Evolutionary conservation across 2,113 vertebrate species (phyloP), one percentile per base, ranked within the genome.

Genomic region (Psettodes erumei): DNA sequence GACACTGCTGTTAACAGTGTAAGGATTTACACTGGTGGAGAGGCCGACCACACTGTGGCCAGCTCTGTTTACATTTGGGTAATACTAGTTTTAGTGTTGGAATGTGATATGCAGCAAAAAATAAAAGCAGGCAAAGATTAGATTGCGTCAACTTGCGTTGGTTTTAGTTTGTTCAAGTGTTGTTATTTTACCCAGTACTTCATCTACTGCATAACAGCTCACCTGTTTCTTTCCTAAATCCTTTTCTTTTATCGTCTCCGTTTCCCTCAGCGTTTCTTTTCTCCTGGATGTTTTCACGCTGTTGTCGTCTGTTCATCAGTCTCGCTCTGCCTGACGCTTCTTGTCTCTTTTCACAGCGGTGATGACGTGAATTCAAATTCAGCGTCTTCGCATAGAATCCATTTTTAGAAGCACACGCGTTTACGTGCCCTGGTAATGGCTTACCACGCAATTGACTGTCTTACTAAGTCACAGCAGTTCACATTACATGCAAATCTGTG

Each of bases 401-500:
- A 37, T 56, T 40, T 56, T 16, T 43, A 23, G n/a, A 43, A 60
- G 53, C 18, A 13, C 21, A 15, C 2, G 1, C 27, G n/a, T 69
- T 38, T 2, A 18, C 35, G 18, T 53, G 9, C 16, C n/a, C 19
- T 23, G 25, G 15, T 18, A 6, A 35, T 21, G 38, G 3, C 47
- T 65, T 58, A 60, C 5, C 18, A n/a, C 37, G 27, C 64, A 54
- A 8, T 18, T 28, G 5, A 37, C 23, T 35, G 6, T 68, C 18
- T 38, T 8, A 28, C 60, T 16, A 12, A 15, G 19, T 45, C 28
- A 33, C 25, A 23, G 53, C 21, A 42, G 23, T 69, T 33, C 10
- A 53, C 48, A 23, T 51, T 11, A 10, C 58, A 45, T 76, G 27
- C 47, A 68, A 48, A 66, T 48, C 40, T 76, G 11, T 64, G 30